Conservation (phyloP, 2,113 vertebrate species). For the Coracopsis vasa region DNA sequence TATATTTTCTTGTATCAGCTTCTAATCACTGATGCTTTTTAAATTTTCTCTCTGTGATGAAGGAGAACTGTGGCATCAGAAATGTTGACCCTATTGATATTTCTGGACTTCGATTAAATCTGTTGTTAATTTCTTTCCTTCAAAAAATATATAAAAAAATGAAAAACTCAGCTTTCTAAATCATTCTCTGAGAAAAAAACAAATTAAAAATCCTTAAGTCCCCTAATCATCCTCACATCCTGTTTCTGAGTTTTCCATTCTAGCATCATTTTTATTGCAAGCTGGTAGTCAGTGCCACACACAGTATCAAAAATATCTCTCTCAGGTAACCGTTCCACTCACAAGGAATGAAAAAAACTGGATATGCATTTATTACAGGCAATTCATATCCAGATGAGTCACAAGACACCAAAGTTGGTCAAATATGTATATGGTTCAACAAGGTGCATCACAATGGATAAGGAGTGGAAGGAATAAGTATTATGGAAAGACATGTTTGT, state of each 20-base stretch:
- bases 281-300: not conserved
- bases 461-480: not conserved
- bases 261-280: not conserved
- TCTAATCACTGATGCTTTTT: not conserved
- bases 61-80: not conserved
- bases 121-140: not conserved
- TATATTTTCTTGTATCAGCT: not conserved
- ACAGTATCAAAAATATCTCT: not conserved
- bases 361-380: not conserved
- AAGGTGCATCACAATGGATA: not conserved
- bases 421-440: not conserved
- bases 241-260: not conserved
- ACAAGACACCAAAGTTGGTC: not conserved
- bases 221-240: not conserved
- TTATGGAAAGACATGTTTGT: not conserved
- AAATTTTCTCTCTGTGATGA: not conserved
- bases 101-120: not conserved
- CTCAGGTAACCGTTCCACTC: not conserved
- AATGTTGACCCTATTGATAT: not conserved
- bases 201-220: not conserved
- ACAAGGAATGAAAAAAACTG: not conserved
- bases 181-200: not conserved
- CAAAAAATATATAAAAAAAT: not conserved
- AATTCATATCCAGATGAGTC: not conserved
- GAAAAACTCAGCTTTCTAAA: not conserved